phyloP scores from a whole-genome alignment of 2,888 invertebrate species.

The Leptinotarsa peninsularis region DNA sequence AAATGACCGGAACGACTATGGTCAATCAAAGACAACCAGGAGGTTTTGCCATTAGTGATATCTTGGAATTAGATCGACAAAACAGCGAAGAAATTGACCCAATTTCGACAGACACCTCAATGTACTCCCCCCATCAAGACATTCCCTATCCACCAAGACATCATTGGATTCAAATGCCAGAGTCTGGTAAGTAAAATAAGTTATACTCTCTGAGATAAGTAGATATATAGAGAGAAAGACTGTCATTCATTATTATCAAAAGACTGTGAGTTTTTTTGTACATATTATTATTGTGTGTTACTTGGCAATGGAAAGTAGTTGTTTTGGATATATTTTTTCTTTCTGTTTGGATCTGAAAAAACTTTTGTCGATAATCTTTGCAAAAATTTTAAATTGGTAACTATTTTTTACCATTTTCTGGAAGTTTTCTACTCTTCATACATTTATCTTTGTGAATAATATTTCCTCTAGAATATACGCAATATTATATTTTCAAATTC shows the following conservation, averaged over 20 bases:
- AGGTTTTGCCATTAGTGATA: constrained; percentile 95
- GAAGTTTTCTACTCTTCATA: no score
- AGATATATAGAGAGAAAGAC: neutral
- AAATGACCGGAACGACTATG: constrained; percentile 73
- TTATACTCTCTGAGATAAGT: neutral
- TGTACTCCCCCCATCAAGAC: constrained; percentile 55
- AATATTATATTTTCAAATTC: no score
- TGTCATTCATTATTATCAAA: neutral
- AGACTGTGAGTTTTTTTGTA: no score
- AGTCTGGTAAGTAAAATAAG: constrained; percentile 55
- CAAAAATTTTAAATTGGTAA: no score
- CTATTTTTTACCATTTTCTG: no score
- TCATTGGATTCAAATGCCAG: constrained; percentile 59
- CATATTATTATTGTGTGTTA: no score
- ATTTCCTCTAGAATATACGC: no score
- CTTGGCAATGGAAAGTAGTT: no score
- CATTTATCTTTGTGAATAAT: no score
- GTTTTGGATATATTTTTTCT: no score
- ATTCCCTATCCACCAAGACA: constrained; percentile 56
- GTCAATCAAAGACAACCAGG: constrained; percentile 72
- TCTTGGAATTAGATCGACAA: constrained; percentile 86
- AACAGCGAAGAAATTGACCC: constrained; percentile 65
- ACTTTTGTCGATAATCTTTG: no score
- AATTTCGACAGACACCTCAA: constrained; percentile 58
- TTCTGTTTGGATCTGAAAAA: no score